A percentile compares a stretch with the other conserved stretches of the same genome.
These are phyloP conservation scores for Sphecodes monilicornis DNA, from an alignment of 2,888 invertebrate species.

Conservation along the genomic window DNA sequence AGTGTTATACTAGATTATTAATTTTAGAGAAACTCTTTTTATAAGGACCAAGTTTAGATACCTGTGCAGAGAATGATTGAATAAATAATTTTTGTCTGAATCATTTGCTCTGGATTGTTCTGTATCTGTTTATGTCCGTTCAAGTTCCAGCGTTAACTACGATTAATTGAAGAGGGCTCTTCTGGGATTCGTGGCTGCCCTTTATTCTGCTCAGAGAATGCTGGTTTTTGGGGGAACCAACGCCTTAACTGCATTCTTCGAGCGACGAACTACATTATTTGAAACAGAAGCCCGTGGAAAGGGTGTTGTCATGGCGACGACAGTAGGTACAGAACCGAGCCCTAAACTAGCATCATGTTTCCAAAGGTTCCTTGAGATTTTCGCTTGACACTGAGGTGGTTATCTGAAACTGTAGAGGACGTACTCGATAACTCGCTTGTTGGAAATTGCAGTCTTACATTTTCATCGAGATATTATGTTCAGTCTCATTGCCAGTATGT, in stretches of 20 bases:
- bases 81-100: no score
- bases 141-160: conserved; percentile 8
- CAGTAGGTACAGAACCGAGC: conserved; percentile 40
- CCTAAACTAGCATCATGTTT: conserved; percentile 63
- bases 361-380: conserved; percentile 63
- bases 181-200: not conserved
- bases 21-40: no score
- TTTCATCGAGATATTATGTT: no score
- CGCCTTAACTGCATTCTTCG: conserved; percentile 50
- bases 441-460: not conserved
- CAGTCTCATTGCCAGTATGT: no score
- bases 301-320: conserved; percentile 67
- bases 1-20: no score
- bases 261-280: conserved; percentile 52
- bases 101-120: no score
- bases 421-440: conserved; percentile 46
- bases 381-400: conserved; percentile 27
- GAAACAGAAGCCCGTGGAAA: conserved; percentile 50
- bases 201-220: not conserved
- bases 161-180: conserved; percentile 35
- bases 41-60: no score
- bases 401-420: conserved; percentile 37
- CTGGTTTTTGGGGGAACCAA: not conserved
- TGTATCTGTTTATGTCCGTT: not conserved
- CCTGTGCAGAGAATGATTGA: no score